A percentile compares a stretch with the other conserved stretches of the same genome.
Conservation (phyloP, 2,888 invertebrate species). For the Trissoscelio sp. region DNA sequence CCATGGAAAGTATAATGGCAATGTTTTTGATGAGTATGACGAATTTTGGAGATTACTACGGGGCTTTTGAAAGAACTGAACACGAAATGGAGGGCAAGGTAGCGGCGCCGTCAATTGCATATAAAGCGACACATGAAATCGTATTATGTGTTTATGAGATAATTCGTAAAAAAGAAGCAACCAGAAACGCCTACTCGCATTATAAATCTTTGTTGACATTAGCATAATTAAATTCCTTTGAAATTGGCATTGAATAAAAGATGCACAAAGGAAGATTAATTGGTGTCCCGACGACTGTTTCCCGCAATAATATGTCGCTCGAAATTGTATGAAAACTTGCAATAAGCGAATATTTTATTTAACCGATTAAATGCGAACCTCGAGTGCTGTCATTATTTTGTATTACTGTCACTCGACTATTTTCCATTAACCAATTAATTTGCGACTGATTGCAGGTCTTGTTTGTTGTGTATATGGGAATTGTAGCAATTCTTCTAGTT, state of each 20-base stretch:
- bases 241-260: conserved; percentile 17
- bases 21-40: conserved; percentile 99
- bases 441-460: conserved; percentile 86
- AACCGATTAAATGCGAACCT: conserved; percentile 8
- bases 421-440: conserved; percentile 37
- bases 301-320: background rate
- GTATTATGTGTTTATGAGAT: background rate
- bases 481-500: conserved; percentile 96
- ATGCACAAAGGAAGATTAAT: conserved; percentile 13
- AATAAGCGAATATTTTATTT: too few species aligned
- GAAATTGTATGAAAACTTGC: too few species aligned
- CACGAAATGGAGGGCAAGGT: conserved; percentile 96
- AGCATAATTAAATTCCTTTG: conserved; percentile 35
- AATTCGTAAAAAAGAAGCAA: conserved; percentile 14
- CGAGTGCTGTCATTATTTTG: conserved; percentile 3
- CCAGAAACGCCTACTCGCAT: conserved; percentile 9
- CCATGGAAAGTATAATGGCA: conserved; percentile 97
- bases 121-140: background rate
- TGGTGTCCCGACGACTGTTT: conserved; percentile 1
- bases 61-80: conserved; percentile 94
- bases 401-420: conserved; percentile 33
- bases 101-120: conserved; percentile 70
- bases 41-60: conserved; percentile 97
- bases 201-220: conserved; percentile 11
- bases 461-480: conserved; percentile 98